These are phyloP conservation scores for Psophia crepitans DNA, from an alignment of 2,113 vertebrate genomes.

Conservation along the genomic window DNA sequence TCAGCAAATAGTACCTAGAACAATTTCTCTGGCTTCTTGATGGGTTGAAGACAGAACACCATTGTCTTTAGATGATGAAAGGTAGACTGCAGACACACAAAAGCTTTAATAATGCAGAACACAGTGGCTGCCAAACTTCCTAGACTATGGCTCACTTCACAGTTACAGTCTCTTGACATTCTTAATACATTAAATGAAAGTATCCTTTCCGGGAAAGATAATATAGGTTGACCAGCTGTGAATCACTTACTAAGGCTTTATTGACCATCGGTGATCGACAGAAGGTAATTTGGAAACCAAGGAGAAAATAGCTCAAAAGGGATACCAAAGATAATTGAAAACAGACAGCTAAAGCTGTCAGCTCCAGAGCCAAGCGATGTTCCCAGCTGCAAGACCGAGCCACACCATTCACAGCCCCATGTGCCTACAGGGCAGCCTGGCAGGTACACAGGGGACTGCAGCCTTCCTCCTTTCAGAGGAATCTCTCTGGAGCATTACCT, in stretches of 20 bases:
- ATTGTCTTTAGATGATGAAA: not conserved
- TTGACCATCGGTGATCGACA: not conserved
- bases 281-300: not conserved
- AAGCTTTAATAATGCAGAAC: not conserved
- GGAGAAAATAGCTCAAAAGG: not conserved
- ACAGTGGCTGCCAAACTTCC: not conserved
- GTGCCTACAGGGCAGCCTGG: not conserved
- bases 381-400: not conserved
- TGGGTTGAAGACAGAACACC: not conserved
- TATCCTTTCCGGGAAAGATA: not conserved
- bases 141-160: not conserved
- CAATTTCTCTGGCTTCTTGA: not conserved
- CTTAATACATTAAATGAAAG: not conserved
- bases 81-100: not conserved
- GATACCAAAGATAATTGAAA: not conserved
- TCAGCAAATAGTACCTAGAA: not conserved
- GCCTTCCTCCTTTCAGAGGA: not conserved
- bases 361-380: not conserved
- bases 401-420: not conserved
- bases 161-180: not conserved
- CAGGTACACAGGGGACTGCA: fast-evolving
- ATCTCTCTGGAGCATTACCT: not conserved
- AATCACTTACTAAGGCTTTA: not conserved
- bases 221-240: not conserved
- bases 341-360: not conserved